phyloP scores from a whole-genome alignment of 1,140 invertebrate species.

The Leguminivora glycinivorella region DNA sequence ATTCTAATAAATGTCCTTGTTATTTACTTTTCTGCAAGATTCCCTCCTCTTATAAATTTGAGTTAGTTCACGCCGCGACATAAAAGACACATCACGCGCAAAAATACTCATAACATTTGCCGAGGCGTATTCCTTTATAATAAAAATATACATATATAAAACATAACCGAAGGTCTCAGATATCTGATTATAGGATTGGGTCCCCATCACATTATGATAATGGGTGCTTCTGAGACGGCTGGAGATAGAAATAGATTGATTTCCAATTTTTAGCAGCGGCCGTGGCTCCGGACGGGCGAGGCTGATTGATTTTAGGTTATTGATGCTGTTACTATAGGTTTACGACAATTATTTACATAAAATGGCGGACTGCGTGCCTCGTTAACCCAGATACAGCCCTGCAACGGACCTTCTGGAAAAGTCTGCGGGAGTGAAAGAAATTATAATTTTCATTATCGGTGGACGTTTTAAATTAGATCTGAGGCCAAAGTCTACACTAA shows the following conservation, averaged over 20 bases:
- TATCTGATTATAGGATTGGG: slow-evolving; percentile 76
- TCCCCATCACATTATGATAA: slow-evolving; percentile 74
- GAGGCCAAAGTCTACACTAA: too few relatives aligned
- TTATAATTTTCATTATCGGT: not conserved
- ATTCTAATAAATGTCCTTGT: not conserved
- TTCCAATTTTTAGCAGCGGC: slow-evolving; percentile 59
- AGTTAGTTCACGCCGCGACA: slow-evolving; percentile 9
- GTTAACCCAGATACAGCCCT: not conserved
- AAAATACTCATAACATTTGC: slow-evolving; percentile 62
- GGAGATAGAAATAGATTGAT: slow-evolving; percentile 73
- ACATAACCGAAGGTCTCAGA: slow-evolving; percentile 64
- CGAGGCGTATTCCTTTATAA: slow-evolving; percentile 57
- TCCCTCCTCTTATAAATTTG: slow-evolving; percentile 8
- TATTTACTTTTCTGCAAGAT: not conserved
- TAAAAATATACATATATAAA: slow-evolving; percentile 76
- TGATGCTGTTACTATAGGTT: slow-evolving; percentile 42
- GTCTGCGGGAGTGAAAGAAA: not conserved
- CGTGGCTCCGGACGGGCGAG: slow-evolving; percentile 36
- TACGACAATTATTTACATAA: slow-evolving; percentile 29
- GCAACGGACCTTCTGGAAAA: not conserved
- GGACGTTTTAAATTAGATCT: not conserved
- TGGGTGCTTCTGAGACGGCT: slow-evolving; percentile 62
- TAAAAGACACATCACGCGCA: slow-evolving; percentile 30
- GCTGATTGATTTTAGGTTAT: slow-evolving; percentile 65
- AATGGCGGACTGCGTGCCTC: not conserved